Conservation (phyloP, 2,888 invertebrate species). For the Phoenoteleia sp. region DNA sequence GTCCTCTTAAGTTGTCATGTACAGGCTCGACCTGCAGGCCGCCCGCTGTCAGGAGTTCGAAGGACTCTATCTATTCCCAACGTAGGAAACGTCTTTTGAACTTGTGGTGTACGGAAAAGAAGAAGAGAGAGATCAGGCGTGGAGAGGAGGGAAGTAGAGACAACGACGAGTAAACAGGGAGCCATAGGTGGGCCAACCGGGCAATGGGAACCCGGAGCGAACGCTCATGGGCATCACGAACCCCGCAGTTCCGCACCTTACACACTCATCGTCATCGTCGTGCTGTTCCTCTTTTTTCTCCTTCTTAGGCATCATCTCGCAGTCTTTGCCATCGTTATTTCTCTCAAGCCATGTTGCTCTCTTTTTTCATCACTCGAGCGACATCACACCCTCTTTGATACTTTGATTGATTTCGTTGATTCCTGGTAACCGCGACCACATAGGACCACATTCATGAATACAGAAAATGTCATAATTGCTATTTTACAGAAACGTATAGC, state of each 20-base stretch:
- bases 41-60: constrained; percentile 84
- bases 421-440: too few species aligned
- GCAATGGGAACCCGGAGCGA: constrained; percentile 79
- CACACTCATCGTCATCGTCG: constrained; percentile 62
- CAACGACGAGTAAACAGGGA: constrained; percentile 71
- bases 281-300: constrained; percentile 31
- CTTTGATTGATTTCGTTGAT: constrained; percentile 74
- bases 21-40: constrained; percentile 62
- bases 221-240: constrained; percentile 70
- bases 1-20: constrained; percentile 62
- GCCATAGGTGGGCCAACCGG: constrained; percentile 86
- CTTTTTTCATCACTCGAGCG: constrained; percentile 54
- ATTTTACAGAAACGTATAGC: too few species aligned
- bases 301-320: constrained; percentile 4
- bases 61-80: constrained; percentile 84
- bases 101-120: constrained; percentile 42
- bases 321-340: constrained; percentile 15
- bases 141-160: constrained; percentile 45
- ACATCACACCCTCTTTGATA: constrained; percentile 57
- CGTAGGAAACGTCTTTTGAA: constrained; percentile 69
- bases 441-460: too few species aligned
- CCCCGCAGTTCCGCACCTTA: constrained; percentile 75
- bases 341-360: constrained; percentile 7
- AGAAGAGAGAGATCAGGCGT: constrained; percentile 27
- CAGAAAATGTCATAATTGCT: too few species aligned